Evolutionary conservation across 2,888 invertebrate genomes (phyloP).

Genomic region (Amphimallon solstitiale): DNA sequence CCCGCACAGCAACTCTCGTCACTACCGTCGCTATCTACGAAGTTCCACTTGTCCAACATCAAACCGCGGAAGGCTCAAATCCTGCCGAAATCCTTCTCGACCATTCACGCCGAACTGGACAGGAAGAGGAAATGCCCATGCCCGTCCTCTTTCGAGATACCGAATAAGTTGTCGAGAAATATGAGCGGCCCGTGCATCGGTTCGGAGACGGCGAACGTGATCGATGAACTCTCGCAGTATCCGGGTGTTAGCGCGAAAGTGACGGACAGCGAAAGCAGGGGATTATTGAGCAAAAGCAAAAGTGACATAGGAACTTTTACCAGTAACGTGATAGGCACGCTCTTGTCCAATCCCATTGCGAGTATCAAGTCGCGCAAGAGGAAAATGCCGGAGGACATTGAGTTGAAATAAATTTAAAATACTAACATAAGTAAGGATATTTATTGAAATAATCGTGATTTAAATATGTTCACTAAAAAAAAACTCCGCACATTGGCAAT

Average conservation of each 20-base stretch:
- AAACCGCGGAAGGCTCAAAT: conserved; percentile 56
- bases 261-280: neutral
- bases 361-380: conserved; percentile 57
- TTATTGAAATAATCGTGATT: no score
- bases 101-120: conserved; percentile 52
- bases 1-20: conserved; percentile 34
- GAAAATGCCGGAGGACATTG: conserved; percentile 57
- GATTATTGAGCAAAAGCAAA: conserved; percentile 17
- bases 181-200: neutral
- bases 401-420: conserved; percentile 37
- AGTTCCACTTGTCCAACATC: conserved; percentile 54
- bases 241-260: neutral
- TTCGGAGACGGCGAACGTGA: no score
- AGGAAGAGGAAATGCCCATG: conserved; percentile 58
- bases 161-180: conserved; percentile 44
- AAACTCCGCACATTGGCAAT: no score
- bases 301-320: conserved; percentile 51
- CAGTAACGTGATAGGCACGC: conserved; percentile 49
- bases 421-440: no score
- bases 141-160: conserved; percentile 50
- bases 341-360: conserved; percentile 46
- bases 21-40: conserved; percentile 37
- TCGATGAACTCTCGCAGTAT: neutral
- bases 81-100: conserved; percentile 46
- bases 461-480: no score